These are phyloP conservation scores for Monopis laevigella DNA, from an alignment of 2,888 invertebrate species.

Conservation along the genomic window DNA sequence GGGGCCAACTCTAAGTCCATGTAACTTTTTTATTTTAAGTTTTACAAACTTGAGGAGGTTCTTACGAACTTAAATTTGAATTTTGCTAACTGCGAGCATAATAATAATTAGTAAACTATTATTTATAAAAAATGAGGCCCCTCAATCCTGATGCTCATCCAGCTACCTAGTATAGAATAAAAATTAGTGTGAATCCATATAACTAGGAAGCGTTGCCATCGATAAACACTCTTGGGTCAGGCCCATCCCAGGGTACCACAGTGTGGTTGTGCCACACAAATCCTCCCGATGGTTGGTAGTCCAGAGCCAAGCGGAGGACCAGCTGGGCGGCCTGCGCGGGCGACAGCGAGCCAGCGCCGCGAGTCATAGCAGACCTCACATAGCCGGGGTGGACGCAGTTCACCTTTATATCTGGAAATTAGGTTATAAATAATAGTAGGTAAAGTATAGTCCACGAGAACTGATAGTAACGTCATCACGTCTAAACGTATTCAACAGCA, in stretches of 20 bases:
- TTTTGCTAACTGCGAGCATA: too few species aligned
- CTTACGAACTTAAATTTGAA: too few species aligned
- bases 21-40: too few species aligned
- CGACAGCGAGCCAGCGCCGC: conserved; percentile 35
- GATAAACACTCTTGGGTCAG: conserved; percentile 43
- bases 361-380: conserved; percentile 53
- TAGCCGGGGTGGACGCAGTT: conserved; percentile 57
- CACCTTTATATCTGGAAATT: conserved; percentile 36
- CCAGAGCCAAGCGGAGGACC: conserved; percentile 28
- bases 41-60: background rate
- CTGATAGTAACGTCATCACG: too few species aligned
- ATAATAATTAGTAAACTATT: too few species aligned
- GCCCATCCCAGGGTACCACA: conserved; percentile 44
- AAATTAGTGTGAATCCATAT: conserved; percentile 2
- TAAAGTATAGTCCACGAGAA: too few species aligned
- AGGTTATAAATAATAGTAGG: background rate
- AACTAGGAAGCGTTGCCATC: conserved; percentile 34
- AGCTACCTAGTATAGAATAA: too few species aligned
- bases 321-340: conserved; percentile 34
- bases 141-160: too few species aligned
- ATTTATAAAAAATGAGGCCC: too few species aligned
- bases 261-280: conserved; percentile 44
- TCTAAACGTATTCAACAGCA: too few species aligned
- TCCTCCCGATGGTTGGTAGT: conserved; percentile 27
- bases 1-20: background rate